Conservation (phyloP, 2,888 invertebrate species). For the Erebia aethiops region DNA sequence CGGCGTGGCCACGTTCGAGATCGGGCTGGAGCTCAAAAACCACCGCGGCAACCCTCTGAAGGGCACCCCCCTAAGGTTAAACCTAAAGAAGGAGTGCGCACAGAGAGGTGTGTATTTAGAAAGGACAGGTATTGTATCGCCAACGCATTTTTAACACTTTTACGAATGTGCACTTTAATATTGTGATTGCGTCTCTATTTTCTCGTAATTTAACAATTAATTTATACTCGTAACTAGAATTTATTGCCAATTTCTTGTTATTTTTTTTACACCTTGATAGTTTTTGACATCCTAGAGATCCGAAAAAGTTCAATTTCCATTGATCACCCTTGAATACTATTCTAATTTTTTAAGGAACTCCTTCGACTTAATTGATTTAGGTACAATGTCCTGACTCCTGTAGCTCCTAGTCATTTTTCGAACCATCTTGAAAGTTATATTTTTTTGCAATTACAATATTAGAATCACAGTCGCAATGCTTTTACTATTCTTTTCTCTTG, state of each 20-base stretch:
- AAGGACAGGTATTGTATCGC: constrained; percentile 84
- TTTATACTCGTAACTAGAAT: no score
- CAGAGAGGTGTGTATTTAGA: constrained; percentile 93
- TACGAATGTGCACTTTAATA: constrained; percentile 61
- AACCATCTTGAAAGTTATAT: no score
- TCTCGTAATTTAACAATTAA: background rate
- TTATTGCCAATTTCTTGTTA: no score
- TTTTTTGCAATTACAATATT: constrained; percentile 45
- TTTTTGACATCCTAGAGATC: background rate
- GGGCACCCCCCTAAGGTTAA: constrained; percentile 93
- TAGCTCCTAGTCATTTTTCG: no score
- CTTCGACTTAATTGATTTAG: no score
- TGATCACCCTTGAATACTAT: no score
- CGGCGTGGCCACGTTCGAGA: constrained; percentile 93
- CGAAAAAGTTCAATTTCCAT: no score
- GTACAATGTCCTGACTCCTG: no score
- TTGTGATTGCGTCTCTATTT: constrained; percentile 40
- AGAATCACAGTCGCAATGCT: constrained; percentile 65
- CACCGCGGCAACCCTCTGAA: constrained; percentile 90
- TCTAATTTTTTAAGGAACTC: no score
- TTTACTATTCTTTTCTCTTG: constrained; percentile 46
- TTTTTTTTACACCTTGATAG: background rate
- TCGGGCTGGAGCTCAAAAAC: constrained; percentile 92
- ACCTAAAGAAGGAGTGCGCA: constrained; percentile 96
- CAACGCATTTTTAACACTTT: constrained; percentile 84